A percentile compares a stretch with the other conserved stretches of the same genome.
phyloP scores from a whole-genome alignment of 2,888 invertebrate genomes.

The Callinectes sapidus region DNA sequence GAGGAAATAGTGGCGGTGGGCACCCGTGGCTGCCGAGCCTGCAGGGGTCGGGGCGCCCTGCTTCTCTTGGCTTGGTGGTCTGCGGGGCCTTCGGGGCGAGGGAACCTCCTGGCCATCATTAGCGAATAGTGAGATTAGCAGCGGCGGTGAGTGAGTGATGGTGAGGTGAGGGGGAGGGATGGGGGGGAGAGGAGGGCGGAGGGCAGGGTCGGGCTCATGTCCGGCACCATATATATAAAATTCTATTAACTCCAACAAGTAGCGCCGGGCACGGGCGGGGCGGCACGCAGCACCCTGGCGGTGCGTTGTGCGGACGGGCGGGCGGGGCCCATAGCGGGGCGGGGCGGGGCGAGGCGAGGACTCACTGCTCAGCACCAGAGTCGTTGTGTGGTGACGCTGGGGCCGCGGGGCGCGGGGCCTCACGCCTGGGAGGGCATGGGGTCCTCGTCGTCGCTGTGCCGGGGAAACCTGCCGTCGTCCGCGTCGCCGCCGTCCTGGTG shows the following conservation, averaged over 20 bases:
- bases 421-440: conserved; percentile 60
- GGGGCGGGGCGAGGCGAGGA: conserved; percentile 31
- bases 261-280: conserved; percentile 52
- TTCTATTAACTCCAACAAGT: conserved; percentile 69
- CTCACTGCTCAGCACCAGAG: conserved; percentile 51
- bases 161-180: background rate
- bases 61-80: background rate
- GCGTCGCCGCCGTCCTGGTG: conserved; percentile 38
- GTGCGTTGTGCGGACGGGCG: conserved; percentile 44
- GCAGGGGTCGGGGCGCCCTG: background rate
- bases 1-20: background rate
- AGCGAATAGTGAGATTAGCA: conserved; percentile 47
- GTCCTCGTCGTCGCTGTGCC: conserved; percentile 64
- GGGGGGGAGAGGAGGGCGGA: background rate
- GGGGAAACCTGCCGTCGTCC: conserved; percentile 53
- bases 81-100: background rate
- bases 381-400: conserved; percentile 51
- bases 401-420: conserved; percentile 41
- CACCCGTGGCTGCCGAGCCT: background rate
- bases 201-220: conserved; percentile 46
- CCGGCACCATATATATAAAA: conserved; percentile 65
- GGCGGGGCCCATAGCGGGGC: conserved; percentile 35
- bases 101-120: conserved; percentile 12
- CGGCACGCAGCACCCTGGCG: conserved; percentile 59
- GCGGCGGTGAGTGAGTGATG: background rate